A percentile compares a stretch with the other conserved stretches of the same genome.
These are phyloP conservation scores for Artibeus jamaicensis DNA, from an alignment of 2,797 vertebrate species.

Conservation along the genomic window DNA sequence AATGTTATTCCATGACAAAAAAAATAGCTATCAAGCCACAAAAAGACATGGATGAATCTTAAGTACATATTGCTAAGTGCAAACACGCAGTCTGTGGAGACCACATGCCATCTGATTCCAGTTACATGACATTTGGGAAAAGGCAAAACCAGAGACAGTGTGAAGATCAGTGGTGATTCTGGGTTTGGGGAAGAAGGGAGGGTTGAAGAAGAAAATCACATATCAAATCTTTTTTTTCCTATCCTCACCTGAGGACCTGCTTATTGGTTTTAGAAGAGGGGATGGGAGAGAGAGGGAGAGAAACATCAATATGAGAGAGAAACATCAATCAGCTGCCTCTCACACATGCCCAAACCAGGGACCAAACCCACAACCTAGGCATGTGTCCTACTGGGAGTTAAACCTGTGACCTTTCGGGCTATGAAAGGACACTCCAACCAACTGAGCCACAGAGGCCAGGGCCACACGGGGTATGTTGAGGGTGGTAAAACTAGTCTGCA, in stretches of 20 bases:
- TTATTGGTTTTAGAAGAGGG: too few relatives aligned
- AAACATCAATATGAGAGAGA: too few relatives aligned
- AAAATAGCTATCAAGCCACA: neutral
- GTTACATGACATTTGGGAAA: neutral
- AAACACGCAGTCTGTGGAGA: neutral
- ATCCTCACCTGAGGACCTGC: too few relatives aligned
- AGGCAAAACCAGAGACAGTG: neutral
- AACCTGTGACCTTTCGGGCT: neutral
- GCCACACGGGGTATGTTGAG: neutral
- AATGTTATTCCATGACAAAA: neutral
- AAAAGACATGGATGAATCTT: neutral
- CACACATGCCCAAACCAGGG: neutral
- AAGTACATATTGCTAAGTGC: neutral
- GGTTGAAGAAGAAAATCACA: neutral
- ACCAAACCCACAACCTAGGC: neutral
- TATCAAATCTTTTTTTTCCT: neutral
- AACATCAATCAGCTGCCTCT: neutral
- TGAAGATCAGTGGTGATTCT: neutral
- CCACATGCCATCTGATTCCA: neutral
- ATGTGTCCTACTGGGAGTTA: neutral
- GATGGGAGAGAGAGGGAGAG: too few relatives aligned
- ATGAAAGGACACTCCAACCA: neutral
- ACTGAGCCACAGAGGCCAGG: neutral
- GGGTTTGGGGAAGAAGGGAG: neutral
- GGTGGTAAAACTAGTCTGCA: neutral